Base-by-base conservation (phyloP, 2,888 invertebrate species). In the Drosophila leonis region DNA sequence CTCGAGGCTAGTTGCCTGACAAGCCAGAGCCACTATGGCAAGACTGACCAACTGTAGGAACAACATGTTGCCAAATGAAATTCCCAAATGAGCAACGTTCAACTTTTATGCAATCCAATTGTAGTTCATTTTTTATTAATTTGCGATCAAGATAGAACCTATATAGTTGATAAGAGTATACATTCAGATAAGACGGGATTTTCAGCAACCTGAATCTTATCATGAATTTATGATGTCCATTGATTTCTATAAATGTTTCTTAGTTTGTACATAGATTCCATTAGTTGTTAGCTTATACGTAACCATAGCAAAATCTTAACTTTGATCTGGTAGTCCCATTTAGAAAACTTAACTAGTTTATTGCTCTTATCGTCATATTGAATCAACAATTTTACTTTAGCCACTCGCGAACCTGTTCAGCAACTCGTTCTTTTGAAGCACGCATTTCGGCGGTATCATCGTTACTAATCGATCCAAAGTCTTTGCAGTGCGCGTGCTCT, bases 401-500 rank as follows among this genome's bases (percentile, higher is more conserved):
- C 92, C 93, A 93, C 64, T 84, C 65, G 9, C 89, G 84, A 6
- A 92, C 92, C 24, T 92, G 70, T 29, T 82, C 75, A 1, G 92
- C 90, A n/a, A 93, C 79, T 63, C 78, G 90, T 52, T 88, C 76
- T 64, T 93, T 93, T 0, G 92, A 89, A 4, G 89, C 90, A 37
- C 67, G 83, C 89, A 93, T 83, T 74, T 90, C 91, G 0, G 72
- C 65, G 0, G 87, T 80, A 62, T 93, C 93, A 0, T 31, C 70
- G 8, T 62, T 57, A 46, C 80, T 88, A 10, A 92, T 92, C 13
- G 93, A 92, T 15, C 72, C 83, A 44, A 93, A 90, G 74, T 93
- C 93, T 60, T 85, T 88, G 75, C 92, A 92, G 66, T 93, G 93
- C 0, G 92, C 91, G 59, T 91, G 82, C 10, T 88, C 91, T 92